Percentiles rank a stretch among this genome's conserved stretches.
phyloP scores from a whole-genome alignment of 1,140 invertebrate genomes.

The Nephila pilipes region DNA sequence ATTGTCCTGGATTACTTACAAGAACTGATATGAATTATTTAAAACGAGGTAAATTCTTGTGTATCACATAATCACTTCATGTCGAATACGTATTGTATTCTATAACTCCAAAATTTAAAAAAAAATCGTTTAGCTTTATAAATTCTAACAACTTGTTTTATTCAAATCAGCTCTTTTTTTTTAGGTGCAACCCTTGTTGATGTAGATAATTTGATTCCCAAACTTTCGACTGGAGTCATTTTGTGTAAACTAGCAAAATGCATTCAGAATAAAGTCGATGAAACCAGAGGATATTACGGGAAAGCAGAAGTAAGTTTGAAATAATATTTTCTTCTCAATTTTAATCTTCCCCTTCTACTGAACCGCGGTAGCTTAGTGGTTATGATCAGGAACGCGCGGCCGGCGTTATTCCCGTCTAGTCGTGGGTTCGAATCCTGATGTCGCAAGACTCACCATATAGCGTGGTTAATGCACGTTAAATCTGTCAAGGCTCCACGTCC shows the following conservation, averaged over 20 bases:
- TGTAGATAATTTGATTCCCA: constrained; percentile 89
- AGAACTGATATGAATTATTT: too few species aligned
- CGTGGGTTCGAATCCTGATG: too few species aligned
- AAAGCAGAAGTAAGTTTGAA: constrained; percentile 22
- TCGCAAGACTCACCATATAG: too few species aligned
- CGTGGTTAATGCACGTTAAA: too few species aligned
- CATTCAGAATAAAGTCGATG: constrained; percentile 87
- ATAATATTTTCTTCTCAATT: neutral
- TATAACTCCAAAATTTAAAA: neutral
- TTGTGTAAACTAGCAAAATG: constrained; percentile 89
- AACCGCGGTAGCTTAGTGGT: too few species aligned
- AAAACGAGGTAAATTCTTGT: too few species aligned
- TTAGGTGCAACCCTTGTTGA: constrained; percentile 82
- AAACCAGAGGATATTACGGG: constrained; percentile 77
- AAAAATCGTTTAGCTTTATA: neutral
- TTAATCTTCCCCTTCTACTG: too few species aligned
- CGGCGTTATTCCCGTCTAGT: too few species aligned
- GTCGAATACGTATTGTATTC: neutral
- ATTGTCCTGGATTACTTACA: too few species aligned
- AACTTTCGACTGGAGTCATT: constrained; percentile 89
- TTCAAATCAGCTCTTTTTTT: constrained; percentile 80
- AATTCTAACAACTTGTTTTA: neutral
- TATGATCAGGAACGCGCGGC: too few species aligned
- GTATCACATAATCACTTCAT: neutral
- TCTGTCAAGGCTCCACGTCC: too few species aligned